Evolutionary conservation across 2,113 vertebrate species (phyloP).

Genomic region (Morone saxatilis): DNA sequence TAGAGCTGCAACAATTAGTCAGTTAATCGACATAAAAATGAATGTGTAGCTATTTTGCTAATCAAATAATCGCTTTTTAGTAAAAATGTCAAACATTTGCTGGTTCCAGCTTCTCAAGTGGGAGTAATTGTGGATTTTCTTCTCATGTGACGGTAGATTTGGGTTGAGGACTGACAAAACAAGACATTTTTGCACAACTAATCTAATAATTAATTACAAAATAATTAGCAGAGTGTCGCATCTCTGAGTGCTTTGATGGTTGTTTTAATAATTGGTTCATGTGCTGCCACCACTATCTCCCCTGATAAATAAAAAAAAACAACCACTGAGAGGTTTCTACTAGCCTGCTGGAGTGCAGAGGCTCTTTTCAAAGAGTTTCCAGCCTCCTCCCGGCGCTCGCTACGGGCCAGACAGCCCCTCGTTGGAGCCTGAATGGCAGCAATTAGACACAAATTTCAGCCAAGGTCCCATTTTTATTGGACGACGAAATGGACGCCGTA

Average conservation of each 20-base stretch:
- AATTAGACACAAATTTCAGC: slow-evolving; percentile 33
- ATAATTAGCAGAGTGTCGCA: too few relatives aligned
- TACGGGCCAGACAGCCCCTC: background rate
- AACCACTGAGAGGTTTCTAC: slow-evolving; percentile 9
- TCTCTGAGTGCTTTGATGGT: slow-evolving; percentile 28
- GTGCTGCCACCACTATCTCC: background rate
- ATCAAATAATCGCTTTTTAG: too few relatives aligned
- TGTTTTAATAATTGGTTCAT: slow-evolving; percentile 20
- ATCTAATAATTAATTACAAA: too few relatives aligned
- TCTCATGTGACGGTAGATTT: too few relatives aligned
- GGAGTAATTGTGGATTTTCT: too few relatives aligned
- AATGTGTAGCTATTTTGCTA: too few relatives aligned
- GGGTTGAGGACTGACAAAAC: too few relatives aligned
- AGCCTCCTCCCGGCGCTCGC: slow-evolving; percentile 6
- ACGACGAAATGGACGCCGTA: background rate
- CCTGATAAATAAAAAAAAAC: background rate
- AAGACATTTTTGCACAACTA: too few relatives aligned
- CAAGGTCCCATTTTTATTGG: background rate
- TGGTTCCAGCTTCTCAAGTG: too few relatives aligned
- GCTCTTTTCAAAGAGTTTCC: slow-evolving; percentile 11
- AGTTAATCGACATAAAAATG: too few relatives aligned
- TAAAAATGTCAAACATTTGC: too few relatives aligned
- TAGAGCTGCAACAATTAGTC: too few relatives aligned
- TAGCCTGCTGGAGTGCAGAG: slow-evolving; percentile 11
- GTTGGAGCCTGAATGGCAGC: slow-evolving; percentile 22